Percentiles rank a stretch among this genome's conserved stretches.
These are phyloP conservation scores for Gymnopithys bicolor DNA, from an alignment of 2,797 vertebrate genomes.

Conservation along the genomic window DNA sequence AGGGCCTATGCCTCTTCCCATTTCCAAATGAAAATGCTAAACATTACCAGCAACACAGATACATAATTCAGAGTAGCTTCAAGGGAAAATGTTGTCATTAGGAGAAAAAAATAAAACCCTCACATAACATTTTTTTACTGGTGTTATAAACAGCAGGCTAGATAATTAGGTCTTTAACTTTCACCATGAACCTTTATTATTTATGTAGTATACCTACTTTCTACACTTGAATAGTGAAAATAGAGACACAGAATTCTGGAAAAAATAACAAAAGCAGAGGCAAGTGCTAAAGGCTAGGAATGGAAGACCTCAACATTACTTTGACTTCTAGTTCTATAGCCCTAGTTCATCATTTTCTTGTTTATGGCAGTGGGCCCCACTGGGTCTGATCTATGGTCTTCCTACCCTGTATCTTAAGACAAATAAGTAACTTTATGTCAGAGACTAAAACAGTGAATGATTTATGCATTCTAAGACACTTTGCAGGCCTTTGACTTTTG, in stretches of 20 bases:
- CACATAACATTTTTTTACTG: neutral
- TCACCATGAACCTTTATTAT: neutral
- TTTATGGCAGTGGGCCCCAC: neutral
- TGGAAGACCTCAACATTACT: neutral
- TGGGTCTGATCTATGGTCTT: neutral
- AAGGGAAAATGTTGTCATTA: neutral
- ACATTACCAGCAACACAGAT: neutral
- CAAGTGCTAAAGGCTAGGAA: neutral
- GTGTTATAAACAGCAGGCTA: neutral
- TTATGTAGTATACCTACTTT: neutral
- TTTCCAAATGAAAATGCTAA: neutral
- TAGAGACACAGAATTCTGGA: neutral
- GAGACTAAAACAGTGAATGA: too few relatives aligned
- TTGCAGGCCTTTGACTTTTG: too few relatives aligned
- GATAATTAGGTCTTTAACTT: neutral
- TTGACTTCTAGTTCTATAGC: neutral
- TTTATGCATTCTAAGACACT: too few relatives aligned
- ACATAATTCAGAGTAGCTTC: neutral
- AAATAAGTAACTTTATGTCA: neutral
- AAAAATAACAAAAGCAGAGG: neutral
- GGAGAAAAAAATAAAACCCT: neutral
- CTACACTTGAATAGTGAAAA: neutral
- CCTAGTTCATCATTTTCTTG: neutral
- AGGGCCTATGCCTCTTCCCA: rapidly evolving
- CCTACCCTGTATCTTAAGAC: neutral